phyloP scores from a whole-genome alignment of 2,113 vertebrate genomes.

The Platichthys flesus region DNA sequence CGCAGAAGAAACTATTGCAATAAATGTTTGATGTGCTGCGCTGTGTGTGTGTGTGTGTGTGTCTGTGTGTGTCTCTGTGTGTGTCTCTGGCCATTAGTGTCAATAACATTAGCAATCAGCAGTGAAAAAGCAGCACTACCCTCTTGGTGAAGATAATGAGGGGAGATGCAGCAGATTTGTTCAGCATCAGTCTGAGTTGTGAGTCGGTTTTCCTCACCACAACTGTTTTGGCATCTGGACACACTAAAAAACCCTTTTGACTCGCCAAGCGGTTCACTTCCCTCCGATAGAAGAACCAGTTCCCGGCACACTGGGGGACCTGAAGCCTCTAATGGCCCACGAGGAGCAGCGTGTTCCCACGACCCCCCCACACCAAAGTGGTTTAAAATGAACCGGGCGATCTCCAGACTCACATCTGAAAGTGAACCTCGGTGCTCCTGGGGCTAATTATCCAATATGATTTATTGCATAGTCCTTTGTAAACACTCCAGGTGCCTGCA shows the following conservation, averaged over 20 bases:
- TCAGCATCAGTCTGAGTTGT: not conserved
- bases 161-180: not conserved
- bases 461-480: slow-evolving; percentile 13
- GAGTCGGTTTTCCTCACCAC: too few species aligned
- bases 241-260: slow-evolving; percentile 4
- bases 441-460: slow-evolving; percentile 33
- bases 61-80: not conserved
- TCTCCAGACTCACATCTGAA: not conserved
- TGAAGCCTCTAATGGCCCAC: not conserved
- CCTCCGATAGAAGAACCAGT: not conserved
- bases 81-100: not conserved
- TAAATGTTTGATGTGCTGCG: not conserved
- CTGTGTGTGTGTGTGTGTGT: too few species aligned
- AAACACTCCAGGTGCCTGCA: slow-evolving; percentile 16
- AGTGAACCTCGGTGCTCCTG: not conserved
- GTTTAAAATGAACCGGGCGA: not conserved
- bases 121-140: not conserved
- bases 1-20: too few species aligned
- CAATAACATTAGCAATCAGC: not conserved
- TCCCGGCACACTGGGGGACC: not conserved
- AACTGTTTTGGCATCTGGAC: slow-evolving; percentile 1
- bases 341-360: not conserved
- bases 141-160: slow-evolving; percentile 29
- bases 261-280: not conserved
- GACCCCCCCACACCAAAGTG: not conserved